Evolutionary conservation across 2,888 invertebrate species (phyloP).

Genomic region (Pammene aurita): DNA sequence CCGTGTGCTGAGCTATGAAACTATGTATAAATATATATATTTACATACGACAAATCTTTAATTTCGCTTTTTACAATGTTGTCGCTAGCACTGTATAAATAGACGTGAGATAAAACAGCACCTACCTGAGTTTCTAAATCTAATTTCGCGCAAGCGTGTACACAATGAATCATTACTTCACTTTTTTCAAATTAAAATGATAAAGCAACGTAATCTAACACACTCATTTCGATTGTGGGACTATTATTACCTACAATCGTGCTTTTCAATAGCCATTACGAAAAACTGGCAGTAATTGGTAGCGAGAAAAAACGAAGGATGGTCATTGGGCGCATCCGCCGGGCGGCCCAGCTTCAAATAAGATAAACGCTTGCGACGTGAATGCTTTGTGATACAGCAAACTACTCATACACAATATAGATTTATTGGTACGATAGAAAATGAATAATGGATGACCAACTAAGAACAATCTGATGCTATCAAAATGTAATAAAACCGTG

Average conservation of each 20-base stretch:
- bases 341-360: slow-evolving; percentile 42
- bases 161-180: slow-evolving; percentile 33
- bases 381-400: slow-evolving; percentile 49
- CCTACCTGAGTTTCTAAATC: slow-evolving; percentile 7
- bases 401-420: slow-evolving; percentile 14
- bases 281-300: slow-evolving; percentile 74
- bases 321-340: slow-evolving; percentile 59
- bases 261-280: slow-evolving; percentile 65
- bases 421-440: slow-evolving; percentile 15
- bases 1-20: no score
- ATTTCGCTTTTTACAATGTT: no score
- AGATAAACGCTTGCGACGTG: slow-evolving; percentile 46
- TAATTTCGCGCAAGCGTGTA: slow-evolving; percentile 26
- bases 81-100: no score
- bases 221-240: slow-evolving; percentile 68
- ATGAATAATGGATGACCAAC: slow-evolving; percentile 29
- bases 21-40: no score
- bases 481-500: slow-evolving; percentile 4
- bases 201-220: slow-evolving; percentile 57
- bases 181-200: slow-evolving; percentile 57
- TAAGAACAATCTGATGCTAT: slow-evolving; percentile 23
- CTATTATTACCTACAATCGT: slow-evolving; percentile 64
- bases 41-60: no score
- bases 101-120: not conserved
- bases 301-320: slow-evolving; percentile 67